These are phyloP conservation scores for Bicyclus anynana DNA, from an alignment of 1,140 invertebrate species.

Conservation along the genomic window DNA sequence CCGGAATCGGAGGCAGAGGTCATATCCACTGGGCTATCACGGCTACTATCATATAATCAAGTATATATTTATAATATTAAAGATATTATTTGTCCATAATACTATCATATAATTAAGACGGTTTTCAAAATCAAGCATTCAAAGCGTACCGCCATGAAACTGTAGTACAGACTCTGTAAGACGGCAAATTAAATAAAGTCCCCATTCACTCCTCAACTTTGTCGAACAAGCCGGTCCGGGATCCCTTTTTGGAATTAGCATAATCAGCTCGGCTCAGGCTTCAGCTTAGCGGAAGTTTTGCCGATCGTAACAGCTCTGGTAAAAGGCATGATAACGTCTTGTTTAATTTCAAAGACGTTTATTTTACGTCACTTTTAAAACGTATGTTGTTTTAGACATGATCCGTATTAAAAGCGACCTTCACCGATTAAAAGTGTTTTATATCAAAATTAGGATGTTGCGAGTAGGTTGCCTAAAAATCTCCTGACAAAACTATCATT, in stretches of 20 bases:
- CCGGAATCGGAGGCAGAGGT: too few relatives aligned
- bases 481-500: too few relatives aligned
- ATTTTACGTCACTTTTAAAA: background rate
- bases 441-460: too few relatives aligned
- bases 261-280: slow-evolving; percentile 23
- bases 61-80: too few relatives aligned
- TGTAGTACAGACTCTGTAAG: background rate
- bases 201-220: slow-evolving; percentile 21
- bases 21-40: too few relatives aligned
- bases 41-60: too few relatives aligned
- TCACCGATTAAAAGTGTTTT: too few relatives aligned
- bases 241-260: slow-evolving; percentile 23
- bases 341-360: background rate
- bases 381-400: background rate
- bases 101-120: background rate
- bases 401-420: too few relatives aligned
- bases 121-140: background rate
- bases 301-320: slow-evolving; percentile 11
- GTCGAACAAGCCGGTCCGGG: slow-evolving; percentile 16
- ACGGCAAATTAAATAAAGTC: slow-evolving; percentile 20
- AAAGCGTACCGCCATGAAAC: background rate
- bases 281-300: slow-evolving; percentile 19
- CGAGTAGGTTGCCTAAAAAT: too few relatives aligned
- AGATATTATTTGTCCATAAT: too few relatives aligned
- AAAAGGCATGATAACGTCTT: slow-evolving; percentile 16